Percentiles rank a stretch among this genome's conserved stretches.
These are phyloP conservation scores for Aplysia californica DNA, from an alignment of 1,140 invertebrate species.

Conservation along the genomic window DNA sequence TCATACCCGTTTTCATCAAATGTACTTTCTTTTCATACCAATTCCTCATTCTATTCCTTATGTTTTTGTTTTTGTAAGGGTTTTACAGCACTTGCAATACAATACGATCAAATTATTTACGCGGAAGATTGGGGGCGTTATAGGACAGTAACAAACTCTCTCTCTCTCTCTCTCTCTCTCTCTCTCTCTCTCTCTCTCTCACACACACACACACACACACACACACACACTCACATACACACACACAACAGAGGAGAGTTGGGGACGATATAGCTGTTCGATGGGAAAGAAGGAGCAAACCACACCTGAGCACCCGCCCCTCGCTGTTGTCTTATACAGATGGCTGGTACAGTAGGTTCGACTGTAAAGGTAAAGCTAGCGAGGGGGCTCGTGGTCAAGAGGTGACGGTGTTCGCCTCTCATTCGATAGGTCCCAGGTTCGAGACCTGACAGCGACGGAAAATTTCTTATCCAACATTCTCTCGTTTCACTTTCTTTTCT, in stretches of 20 bases:
- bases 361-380: neutral
- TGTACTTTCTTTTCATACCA: no score
- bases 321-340: neutral
- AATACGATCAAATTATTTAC: no score
- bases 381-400: neutral
- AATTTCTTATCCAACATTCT: no score
- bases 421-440: neutral
- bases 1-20: no score
- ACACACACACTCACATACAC: no score
- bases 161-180: constrained; percentile 11
- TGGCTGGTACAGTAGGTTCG: no score
- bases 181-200: constrained; percentile 2
- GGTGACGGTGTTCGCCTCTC: neutral
- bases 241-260: no score
- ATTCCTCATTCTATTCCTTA: no score
- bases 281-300: no score
- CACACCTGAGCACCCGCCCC: neutral
- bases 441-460: no score
- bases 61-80: no score
- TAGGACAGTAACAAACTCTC: neutral
- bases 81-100: no score
- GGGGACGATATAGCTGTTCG: neutral
- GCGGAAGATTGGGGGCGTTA: neutral
- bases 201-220: neutral
- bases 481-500: neutral